These are phyloP conservation scores for Beroe forskalii DNA, from an alignment of 37 sponge, comb jelly and placozoan genomes.

Conservation along the genomic window DNA sequence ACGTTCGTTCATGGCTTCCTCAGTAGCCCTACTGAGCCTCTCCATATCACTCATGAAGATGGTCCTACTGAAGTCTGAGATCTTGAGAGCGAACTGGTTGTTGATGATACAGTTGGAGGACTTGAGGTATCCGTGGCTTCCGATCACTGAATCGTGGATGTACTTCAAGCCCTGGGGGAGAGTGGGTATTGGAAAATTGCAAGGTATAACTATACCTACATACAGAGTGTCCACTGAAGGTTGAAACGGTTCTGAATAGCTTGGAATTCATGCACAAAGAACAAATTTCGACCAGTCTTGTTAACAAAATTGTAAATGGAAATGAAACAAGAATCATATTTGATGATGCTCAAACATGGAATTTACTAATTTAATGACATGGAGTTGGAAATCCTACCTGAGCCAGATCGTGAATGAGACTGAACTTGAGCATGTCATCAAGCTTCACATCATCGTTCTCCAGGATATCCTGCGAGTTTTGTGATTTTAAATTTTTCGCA, in stretches of 20 bases:
- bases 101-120: constrained; percentile 63
- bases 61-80: constrained; percentile 36
- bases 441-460: constrained; percentile 63
- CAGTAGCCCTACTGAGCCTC: constrained; percentile 34
- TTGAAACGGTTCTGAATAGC: no score
- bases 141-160: constrained; percentile 43
- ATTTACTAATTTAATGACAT: no score
- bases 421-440: constrained; percentile 52
- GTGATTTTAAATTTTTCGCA: no score
- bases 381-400: background rate
- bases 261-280: no score
- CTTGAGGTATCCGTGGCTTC: constrained; percentile 52
- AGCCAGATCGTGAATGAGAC: constrained; percentile 55
- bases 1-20: constrained; percentile 59
- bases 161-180: constrained; percentile 33
- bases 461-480: constrained; percentile 60
- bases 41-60: constrained; percentile 66
- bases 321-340: no score
- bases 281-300: no score
- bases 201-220: background rate
- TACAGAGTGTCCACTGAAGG: background rate
- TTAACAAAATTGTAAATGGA: no score
- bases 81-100: constrained; percentile 58
- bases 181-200: no score
- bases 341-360: no score